These are phyloP conservation scores for Anas acuta DNA, from an alignment of 2,797 vertebrate species.

Conservation along the genomic window DNA sequence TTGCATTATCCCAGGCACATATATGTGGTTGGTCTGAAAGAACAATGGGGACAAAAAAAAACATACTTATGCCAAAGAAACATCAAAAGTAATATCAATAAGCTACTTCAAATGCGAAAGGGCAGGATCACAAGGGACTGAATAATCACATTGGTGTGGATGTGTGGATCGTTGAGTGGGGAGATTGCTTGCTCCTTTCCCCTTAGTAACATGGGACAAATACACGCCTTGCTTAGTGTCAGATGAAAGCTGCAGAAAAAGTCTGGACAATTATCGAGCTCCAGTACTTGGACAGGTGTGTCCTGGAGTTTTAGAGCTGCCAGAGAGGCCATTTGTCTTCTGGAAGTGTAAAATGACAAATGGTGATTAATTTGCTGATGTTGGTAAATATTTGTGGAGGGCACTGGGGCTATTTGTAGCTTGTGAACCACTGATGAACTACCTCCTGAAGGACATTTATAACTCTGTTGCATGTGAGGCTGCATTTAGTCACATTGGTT, in stretches of 20 bases:
- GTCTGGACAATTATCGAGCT: background rate
- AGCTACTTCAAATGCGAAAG: background rate
- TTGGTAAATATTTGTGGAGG: background rate
- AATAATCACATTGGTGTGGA: background rate
- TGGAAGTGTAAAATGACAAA: background rate
- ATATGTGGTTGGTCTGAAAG: background rate
- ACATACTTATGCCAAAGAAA: background rate
- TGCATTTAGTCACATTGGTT: constrained; percentile 4
- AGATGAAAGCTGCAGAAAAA: background rate
- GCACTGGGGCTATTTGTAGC: background rate
- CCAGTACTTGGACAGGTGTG: too few relatives aligned
- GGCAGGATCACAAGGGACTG: too few relatives aligned
- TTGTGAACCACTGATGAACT: background rate
- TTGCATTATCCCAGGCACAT: background rate
- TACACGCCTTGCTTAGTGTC: background rate
- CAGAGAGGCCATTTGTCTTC: background rate
- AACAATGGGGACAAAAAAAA: background rate
- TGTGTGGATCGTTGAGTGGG: background rate
- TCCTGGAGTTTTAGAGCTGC: background rate
- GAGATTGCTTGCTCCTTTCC: background rate
- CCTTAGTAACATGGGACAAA: background rate
- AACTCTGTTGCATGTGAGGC: background rate
- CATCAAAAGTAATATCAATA: background rate
- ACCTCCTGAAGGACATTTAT: background rate
- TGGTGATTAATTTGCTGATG: background rate